Conservation (phyloP, 30 jellyfish, hydroid and myxozoan species). For the Cassiopea xamachana region DNA sequence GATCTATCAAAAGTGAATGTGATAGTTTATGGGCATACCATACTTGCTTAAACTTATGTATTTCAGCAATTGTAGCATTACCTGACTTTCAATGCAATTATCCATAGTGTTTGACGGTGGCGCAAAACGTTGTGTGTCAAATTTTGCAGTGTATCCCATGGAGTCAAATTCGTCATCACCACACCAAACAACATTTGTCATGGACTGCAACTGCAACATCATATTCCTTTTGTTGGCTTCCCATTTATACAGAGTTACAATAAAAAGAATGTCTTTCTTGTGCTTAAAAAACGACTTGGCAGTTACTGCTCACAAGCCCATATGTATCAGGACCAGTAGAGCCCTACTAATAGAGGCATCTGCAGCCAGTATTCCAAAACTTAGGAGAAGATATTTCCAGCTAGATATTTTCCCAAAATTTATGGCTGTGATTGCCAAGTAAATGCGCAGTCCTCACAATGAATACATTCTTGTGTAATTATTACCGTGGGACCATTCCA, state of each 20-base stretch:
- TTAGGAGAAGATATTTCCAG: slow-evolving; percentile 56
- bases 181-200: slow-evolving; percentile 28
- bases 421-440: slow-evolving; percentile 44
- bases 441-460: slow-evolving; percentile 23
- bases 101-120: background rate
- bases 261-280: slow-evolving; percentile 50
- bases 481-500: slow-evolving; percentile 57
- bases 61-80: background rate
- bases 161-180: slow-evolving; percentile 72
- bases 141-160: slow-evolving; percentile 65
- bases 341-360: slow-evolving; percentile 53
- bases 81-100: background rate
- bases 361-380: slow-evolving; percentile 35
- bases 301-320: slow-evolving; percentile 37
- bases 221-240: slow-evolving; percentile 3
- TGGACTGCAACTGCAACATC: background rate
- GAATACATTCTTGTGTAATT: slow-evolving; percentile 22
- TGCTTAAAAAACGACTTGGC: slow-evolving; percentile 50
- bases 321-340: slow-evolving; percentile 39
- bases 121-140: slow-evolving; percentile 29
- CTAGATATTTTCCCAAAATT: slow-evolving; percentile 32
- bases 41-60: background rate
- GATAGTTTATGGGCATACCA: background rate
- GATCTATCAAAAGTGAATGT: background rate
- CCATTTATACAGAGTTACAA: slow-evolving; percentile 34